Conservation (phyloP, 92 coral and sea anemone species). For the Palythoa caribaeorum region DNA sequence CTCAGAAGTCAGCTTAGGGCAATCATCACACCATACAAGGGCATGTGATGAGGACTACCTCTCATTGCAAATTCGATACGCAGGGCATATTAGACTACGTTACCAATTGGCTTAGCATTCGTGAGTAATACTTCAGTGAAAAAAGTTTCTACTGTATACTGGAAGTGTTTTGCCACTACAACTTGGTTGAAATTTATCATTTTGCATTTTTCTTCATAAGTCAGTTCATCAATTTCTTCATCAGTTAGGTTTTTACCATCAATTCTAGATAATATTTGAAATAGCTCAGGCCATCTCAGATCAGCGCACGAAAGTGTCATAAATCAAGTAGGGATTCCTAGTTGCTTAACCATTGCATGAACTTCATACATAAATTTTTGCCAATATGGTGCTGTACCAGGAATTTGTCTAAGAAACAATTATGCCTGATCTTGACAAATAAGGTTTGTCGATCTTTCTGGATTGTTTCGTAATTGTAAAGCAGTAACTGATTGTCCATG, state of each 20-base stretch:
- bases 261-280: not conserved
- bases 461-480: not conserved
- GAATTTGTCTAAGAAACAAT: not conserved
- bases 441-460: not conserved
- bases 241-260: not conserved
- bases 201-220: not conserved
- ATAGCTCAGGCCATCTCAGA: not conserved
- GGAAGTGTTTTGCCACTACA: not conserved
- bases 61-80: not conserved
- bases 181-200: not conserved
- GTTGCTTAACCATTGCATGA: too few relatives aligned
- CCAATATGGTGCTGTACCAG: slow-evolving; percentile 10
- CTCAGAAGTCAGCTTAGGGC: not conserved
- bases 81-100: not conserved
- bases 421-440: not conserved
- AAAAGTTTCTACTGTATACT: not conserved
- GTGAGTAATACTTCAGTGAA: not conserved
- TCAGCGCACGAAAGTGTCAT: not conserved
- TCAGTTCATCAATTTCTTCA: not conserved
- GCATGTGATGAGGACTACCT: not conserved
- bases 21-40: not conserved
- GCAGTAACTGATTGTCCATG: not conserved
- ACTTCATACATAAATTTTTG: not conserved
- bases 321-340: not conserved
- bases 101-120: not conserved